Conservation (phyloP, 2,888 invertebrate species). For the Graphium colonna region DNA sequence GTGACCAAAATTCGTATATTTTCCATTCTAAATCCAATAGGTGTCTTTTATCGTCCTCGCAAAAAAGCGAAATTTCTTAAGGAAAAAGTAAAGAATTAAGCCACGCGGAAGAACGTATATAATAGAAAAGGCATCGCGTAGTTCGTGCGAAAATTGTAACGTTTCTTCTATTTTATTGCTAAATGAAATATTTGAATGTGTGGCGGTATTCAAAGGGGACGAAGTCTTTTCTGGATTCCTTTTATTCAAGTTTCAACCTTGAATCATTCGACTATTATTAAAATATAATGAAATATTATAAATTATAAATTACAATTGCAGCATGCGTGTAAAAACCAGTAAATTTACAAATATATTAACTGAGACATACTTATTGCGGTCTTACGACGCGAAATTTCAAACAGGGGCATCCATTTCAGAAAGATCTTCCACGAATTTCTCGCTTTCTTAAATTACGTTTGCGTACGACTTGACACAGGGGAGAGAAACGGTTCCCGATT, state of each 20-base stretch:
- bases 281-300: too few relatives aligned
- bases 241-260: too few relatives aligned
- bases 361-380: neutral
- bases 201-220: neutral
- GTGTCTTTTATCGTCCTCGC: constrained; percentile 14
- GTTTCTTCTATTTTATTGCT: constrained; percentile 12
- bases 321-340: too few relatives aligned
- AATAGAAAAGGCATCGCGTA: constrained; percentile 16
- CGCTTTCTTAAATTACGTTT: constrained; percentile 14
- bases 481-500: constrained; percentile 10
- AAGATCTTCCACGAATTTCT: constrained; percentile 4
- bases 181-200: constrained; percentile 21
- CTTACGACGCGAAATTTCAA: neutral
- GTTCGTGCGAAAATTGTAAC: constrained; percentile 13
- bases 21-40: constrained; percentile 15
- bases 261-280: too few relatives aligned
- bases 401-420: neutral
- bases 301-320: too few relatives aligned
- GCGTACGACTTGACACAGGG: constrained; percentile 5
- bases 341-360: neutral
- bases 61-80: constrained; percentile 8
- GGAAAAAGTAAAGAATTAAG: constrained; percentile 21
- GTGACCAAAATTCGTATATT: constrained; percentile 1
- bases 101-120: constrained; percentile 17
- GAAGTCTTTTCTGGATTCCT: neutral